A percentile compares a stretch with the other conserved stretches of the same genome.
These are phyloP conservation scores for Cartodere bifasciata DNA, from an alignment of 2,888 invertebrate genomes.

Conservation along the genomic window DNA sequence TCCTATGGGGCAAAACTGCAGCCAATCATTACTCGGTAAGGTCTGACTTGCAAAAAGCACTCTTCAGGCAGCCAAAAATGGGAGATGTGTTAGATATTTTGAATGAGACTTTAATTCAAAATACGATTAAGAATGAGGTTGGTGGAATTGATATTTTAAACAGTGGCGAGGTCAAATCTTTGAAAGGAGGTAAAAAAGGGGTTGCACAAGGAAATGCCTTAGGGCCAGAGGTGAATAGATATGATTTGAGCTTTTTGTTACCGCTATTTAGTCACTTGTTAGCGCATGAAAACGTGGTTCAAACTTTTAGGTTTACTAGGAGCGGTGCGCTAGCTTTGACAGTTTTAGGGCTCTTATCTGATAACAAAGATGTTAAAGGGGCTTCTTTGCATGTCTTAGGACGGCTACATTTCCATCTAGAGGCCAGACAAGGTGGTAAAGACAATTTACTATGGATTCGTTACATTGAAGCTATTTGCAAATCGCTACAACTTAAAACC, in stretches of 20 bases:
- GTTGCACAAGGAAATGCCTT: too few species aligned
- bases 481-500: conserved; percentile 48
- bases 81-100: conserved; percentile 62
- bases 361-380: conserved; percentile 51
- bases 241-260: conserved; percentile 74
- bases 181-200: too few species aligned
- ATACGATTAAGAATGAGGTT: conserved; percentile 60
- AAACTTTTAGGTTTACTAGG: conserved; percentile 53
- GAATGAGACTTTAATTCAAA: conserved; percentile 47
- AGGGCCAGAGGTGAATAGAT: conserved; percentile 27
- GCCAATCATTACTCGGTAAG: conserved; percentile 63
- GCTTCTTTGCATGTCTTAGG: conserved; percentile 63
- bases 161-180: too few species aligned
- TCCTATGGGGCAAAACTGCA: conserved; percentile 74
- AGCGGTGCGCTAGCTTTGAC: conserved; percentile 58
- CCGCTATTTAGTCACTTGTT: conserved; percentile 64
- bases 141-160: too few species aligned
- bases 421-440: conserved; percentile 49
- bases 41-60: conserved; percentile 40
- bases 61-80: conserved; percentile 60
- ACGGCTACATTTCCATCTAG: conserved; percentile 61
- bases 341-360: conserved; percentile 57
- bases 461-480: conserved; percentile 52
- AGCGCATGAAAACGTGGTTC: conserved; percentile 60
- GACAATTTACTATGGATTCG: conserved; percentile 54